Conservation (phyloP, 2,113 vertebrate species). For the Taurulus bubalis region DNA sequence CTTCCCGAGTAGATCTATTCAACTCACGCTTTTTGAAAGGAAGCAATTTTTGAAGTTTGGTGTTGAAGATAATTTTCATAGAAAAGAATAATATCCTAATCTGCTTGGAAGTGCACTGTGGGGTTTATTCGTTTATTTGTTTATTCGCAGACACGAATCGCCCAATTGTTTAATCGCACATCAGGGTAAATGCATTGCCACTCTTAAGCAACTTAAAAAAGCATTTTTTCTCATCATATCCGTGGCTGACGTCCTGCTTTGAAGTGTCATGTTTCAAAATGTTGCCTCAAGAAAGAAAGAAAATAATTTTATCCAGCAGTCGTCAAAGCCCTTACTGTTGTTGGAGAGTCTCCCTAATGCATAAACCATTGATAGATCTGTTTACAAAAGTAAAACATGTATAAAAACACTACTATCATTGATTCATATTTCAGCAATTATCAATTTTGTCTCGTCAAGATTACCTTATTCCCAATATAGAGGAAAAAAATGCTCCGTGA, state of each 20-base stretch:
- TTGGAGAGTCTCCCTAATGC: background rate
- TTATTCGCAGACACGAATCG: constrained; percentile 12
- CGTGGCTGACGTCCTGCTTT: constrained; percentile 19
- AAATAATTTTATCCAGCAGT: constrained; percentile 11
- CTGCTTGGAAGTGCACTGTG: constrained; percentile 13
- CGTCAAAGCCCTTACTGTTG: background rate
- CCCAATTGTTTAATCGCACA: constrained; percentile 49
- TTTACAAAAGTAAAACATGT: background rate
- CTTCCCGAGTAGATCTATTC: background rate
- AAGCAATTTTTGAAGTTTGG: constrained; percentile 10
- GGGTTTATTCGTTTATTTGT: too few relatives aligned
- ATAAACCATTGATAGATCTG: background rate
- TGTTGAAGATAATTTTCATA: constrained; percentile 31
- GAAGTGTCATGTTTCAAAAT: constrained; percentile 38
- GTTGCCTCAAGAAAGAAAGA: constrained; percentile 15
- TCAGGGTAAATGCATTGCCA: constrained; percentile 25
- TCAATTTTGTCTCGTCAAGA: background rate
- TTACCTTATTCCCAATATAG: background rate
- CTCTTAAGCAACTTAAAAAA: constrained; percentile 27
- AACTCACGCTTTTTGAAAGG: background rate
- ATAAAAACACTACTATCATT: background rate
- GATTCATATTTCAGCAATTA: background rate
- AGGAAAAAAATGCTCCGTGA: background rate
- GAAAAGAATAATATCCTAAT: constrained; percentile 29
- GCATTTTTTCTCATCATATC: constrained; percentile 1